A percentile compares a stretch with the other conserved stretches of the same genome.
These are phyloP conservation scores for Caenorhabditis sp. DNA, from an alignment of 2,888 invertebrate species.

Conservation along the genomic window DNA sequence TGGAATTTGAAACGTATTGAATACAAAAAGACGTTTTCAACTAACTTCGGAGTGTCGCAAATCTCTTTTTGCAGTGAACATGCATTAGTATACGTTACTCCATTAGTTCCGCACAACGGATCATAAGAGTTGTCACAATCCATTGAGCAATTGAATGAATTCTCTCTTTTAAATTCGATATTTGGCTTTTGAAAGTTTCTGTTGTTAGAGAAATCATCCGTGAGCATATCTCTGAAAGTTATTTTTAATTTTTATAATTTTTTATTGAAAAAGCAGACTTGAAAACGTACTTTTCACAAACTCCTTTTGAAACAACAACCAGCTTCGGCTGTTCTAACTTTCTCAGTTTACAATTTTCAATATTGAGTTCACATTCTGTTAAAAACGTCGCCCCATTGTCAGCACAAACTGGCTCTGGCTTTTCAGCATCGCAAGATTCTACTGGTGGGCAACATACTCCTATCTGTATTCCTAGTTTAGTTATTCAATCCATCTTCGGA, in stretches of 20 bases:
- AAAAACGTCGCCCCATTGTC: slow-evolving; percentile 74
- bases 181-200: slow-evolving; percentile 40
- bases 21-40: too few species aligned
- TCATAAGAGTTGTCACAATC: slow-evolving; percentile 74
- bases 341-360: slow-evolving; percentile 66
- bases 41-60: slow-evolving; percentile 51
- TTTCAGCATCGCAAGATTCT: slow-evolving; percentile 68
- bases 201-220: slow-evolving; percentile 37
- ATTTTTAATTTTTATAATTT: slow-evolving; percentile 57
- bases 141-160: slow-evolving; percentile 54
- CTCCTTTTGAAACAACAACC: slow-evolving; percentile 37
- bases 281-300: slow-evolving; percentile 57
- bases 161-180: slow-evolving; percentile 57
- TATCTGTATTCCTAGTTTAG: slow-evolving; percentile 32
- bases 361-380: slow-evolving; percentile 68
- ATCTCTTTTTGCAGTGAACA: slow-evolving; percentile 74
- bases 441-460: slow-evolving; percentile 72
- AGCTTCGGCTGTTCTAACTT: slow-evolving; percentile 69
- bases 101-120: slow-evolving; percentile 78
- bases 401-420: slow-evolving; percentile 74
- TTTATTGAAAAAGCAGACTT: slow-evolving; percentile 41
- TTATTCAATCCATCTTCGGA: background rate
- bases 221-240: slow-evolving; percentile 38
- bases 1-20: slow-evolving; percentile 10
- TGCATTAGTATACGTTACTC: slow-evolving; percentile 75